These are phyloP conservation scores for Myotis planiceps DNA, from an alignment of 2,797 vertebrate species.

Conservation along the genomic window DNA sequence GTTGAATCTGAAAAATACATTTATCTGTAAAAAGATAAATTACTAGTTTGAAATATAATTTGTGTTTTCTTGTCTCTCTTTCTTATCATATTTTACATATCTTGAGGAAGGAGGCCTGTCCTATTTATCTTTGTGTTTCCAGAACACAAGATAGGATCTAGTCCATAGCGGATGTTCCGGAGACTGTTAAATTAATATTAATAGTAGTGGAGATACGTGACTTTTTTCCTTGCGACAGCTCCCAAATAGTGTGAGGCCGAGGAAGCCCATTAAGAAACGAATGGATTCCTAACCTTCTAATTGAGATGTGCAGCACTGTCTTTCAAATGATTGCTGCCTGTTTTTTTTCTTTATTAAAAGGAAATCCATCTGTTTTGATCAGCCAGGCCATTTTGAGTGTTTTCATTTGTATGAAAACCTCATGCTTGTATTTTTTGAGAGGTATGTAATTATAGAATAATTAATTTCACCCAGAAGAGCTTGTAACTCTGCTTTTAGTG, in stretches of 20 bases:
- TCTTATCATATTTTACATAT: background rate
- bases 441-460: background rate
- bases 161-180: background rate
- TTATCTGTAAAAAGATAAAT: background rate
- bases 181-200: background rate
- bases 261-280: background rate
- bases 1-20: background rate
- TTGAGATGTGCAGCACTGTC: background rate
- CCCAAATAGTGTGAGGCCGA: background rate
- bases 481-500: background rate
- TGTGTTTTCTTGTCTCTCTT: background rate
- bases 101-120: background rate
- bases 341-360: background rate
- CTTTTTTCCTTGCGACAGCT: background rate
- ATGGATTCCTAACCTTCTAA: background rate
- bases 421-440: background rate
- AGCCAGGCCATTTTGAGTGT: background rate
- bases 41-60: background rate
- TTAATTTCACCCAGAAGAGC: background rate
- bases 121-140: background rate
- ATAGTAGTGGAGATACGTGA: background rate
- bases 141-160: background rate
- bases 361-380: background rate
- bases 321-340: background rate
- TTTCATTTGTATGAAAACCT: background rate